phyloP scores from a whole-genome alignment of 2,113 vertebrate species.

The Stegostoma tigrinum region DNA sequence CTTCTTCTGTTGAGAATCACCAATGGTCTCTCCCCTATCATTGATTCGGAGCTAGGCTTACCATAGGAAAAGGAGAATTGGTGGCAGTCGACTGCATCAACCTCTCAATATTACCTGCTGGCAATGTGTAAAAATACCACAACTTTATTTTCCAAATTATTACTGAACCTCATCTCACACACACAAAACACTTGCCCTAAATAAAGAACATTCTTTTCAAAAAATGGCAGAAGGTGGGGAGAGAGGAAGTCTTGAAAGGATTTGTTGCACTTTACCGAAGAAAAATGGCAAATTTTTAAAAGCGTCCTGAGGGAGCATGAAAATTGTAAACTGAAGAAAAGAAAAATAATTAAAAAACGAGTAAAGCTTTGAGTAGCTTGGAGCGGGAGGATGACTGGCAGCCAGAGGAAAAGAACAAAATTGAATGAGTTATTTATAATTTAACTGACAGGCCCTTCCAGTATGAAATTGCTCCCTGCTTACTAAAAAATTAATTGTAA shows the following conservation, averaged over 20 bases:
- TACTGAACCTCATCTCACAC: not conserved
- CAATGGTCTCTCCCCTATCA: too few relatives aligned
- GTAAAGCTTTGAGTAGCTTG: not conserved
- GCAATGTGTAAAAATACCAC: too few relatives aligned
- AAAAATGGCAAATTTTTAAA: not conserved
- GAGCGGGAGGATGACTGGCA: not conserved
- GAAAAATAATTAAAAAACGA: not conserved
- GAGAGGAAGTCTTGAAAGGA: not conserved
- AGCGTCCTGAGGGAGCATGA: not conserved
- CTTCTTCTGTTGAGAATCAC: too few relatives aligned
- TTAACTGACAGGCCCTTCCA: not conserved
- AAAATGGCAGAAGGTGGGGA: not conserved
- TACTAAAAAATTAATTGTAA: conserved; percentile 20
- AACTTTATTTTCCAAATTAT: not conserved
- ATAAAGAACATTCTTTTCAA: not conserved
- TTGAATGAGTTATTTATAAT: conserved; percentile 25
- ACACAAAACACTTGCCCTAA: not conserved
- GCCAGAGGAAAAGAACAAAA: not conserved
- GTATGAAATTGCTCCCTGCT: not conserved
- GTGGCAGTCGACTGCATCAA: too few relatives aligned
- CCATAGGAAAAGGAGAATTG: too few relatives aligned
- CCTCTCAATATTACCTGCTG: too few relatives aligned
- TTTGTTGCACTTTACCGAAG: not conserved
- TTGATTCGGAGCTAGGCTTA: too few relatives aligned
- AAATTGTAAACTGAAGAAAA: not conserved